Conservation (phyloP, 2,797 vertebrate species). For the Ibycter americanus region DNA sequence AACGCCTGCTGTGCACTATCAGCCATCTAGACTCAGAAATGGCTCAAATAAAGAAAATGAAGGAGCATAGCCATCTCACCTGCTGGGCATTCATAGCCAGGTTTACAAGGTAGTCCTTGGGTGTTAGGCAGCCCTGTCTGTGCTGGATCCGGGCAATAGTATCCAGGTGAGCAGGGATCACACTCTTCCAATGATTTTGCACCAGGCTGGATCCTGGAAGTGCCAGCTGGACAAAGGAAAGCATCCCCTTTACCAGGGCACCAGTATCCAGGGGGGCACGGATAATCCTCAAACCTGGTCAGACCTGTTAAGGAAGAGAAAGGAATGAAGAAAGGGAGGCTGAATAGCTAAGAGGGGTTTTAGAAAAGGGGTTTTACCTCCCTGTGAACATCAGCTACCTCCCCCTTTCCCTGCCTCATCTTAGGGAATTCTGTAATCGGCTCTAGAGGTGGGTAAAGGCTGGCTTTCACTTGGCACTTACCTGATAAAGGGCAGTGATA, state of each 20-base stretch:
- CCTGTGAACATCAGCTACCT: background rate
- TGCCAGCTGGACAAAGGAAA: constrained; percentile 87
- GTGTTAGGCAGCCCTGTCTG: constrained; percentile 79
- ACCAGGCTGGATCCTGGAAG: constrained; percentile 81
- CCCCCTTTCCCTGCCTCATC: background rate
- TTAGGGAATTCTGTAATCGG: background rate
- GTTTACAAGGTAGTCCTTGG: constrained; percentile 81
- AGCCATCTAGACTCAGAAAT: background rate
- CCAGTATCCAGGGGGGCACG: constrained; percentile 89
- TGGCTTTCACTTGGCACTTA: constrained; percentile 3
- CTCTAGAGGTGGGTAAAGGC: background rate
- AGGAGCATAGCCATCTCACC: constrained; percentile 61
- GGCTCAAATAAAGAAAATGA: background rate
- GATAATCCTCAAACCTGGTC: constrained; percentile 74
- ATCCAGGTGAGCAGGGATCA: constrained; percentile 82
- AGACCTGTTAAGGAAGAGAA: constrained; percentile 52
- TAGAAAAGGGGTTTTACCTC: background rate
- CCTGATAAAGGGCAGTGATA: constrained; percentile 85
- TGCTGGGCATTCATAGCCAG: constrained; percentile 85
- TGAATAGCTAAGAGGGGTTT: no score
- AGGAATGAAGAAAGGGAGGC: background rate
- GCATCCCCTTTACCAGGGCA: constrained; percentile 84
- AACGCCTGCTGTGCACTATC: background rate
- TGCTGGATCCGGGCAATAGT: constrained; percentile 83
- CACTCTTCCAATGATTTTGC: constrained; percentile 82